These are phyloP conservation scores for Rhimphoctona megacephalus DNA, from an alignment of 2,888 invertebrate species.

Conservation along the genomic window DNA sequence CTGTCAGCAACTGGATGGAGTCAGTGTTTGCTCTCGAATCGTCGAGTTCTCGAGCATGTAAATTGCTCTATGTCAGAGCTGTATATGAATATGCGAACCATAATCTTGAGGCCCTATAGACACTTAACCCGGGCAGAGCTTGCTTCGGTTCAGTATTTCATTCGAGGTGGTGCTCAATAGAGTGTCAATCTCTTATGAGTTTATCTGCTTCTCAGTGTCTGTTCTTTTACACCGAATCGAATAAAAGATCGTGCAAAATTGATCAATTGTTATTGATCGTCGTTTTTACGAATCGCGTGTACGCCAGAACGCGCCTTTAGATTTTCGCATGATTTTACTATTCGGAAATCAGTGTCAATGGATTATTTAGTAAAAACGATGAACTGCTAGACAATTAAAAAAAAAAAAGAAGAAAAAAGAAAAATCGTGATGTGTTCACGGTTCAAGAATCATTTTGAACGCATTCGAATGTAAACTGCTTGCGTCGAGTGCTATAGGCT, in stretches of 20 bases:
- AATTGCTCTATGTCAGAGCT: constrained; percentile 36
- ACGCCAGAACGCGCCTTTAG: background rate
- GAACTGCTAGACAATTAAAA: no score
- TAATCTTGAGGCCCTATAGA: constrained; percentile 50
- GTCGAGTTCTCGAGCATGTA: constrained; percentile 43
- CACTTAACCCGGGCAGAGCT: constrained; percentile 57
- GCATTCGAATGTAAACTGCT: background rate
- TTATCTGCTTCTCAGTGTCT: background rate
- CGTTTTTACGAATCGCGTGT: background rate
- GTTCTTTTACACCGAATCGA: background rate
- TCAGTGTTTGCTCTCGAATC: constrained; percentile 49
- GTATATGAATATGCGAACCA: constrained; percentile 34
- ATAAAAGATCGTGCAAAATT: background rate
- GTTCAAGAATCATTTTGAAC: constrained; percentile 3
- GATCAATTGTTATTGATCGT: background rate
- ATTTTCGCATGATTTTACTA: background rate
- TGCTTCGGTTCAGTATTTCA: constrained; percentile 49
- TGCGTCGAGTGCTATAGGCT: background rate
- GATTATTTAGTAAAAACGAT: background rate
- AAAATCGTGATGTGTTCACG: background rate
- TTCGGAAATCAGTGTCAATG: background rate
- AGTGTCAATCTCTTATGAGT: constrained; percentile 32
- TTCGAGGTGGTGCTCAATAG: constrained; percentile 42
- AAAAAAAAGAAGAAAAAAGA: background rate
- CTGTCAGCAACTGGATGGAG: constrained; percentile 22